Conservation (phyloP, 1,140 invertebrate species). For the Zaprionus ghesquierei region DNA sequence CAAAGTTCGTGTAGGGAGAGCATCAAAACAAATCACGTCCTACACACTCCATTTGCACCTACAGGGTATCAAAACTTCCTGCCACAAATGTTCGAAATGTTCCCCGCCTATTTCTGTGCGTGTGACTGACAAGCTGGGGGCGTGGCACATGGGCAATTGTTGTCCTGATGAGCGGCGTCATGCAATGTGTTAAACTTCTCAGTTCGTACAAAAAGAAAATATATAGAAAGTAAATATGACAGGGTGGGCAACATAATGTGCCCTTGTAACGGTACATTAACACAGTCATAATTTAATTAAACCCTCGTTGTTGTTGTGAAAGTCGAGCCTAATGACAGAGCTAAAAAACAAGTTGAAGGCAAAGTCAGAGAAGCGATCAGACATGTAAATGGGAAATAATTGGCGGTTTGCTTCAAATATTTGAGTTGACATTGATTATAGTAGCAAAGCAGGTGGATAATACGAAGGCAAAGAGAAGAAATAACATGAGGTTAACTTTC, state of each 20-base stretch:
- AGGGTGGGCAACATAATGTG: slow-evolving; percentile 29
- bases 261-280: slow-evolving; percentile 74
- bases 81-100: slow-evolving; percentile 28
- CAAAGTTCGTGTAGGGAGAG: too few species aligned
- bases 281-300: slow-evolving; percentile 79
- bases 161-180: slow-evolving; percentile 67
- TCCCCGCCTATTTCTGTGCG: slow-evolving; percentile 4
- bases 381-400: neutral
- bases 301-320: slow-evolving; percentile 16
- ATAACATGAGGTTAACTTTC: neutral
- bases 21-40: too few species aligned
- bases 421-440: slow-evolving; percentile 1
- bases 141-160: slow-evolving; percentile 47
- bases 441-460: neutral
- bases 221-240: neutral
- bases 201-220: slow-evolving; percentile 6
- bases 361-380: slow-evolving; percentile 2
- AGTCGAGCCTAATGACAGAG: slow-evolving; percentile 33
- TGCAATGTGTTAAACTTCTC: slow-evolving; percentile 56
- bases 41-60: too few species aligned
- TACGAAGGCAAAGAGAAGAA: neutral
- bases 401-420: slow-evolving; percentile 9
- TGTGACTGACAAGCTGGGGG: slow-evolving; percentile 21
- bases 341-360: slow-evolving; percentile 9
- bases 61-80: neutral